These are phyloP conservation scores for Orussus abietinus DNA, from an alignment of 1,140 invertebrate genomes.

Conservation along the genomic window DNA sequence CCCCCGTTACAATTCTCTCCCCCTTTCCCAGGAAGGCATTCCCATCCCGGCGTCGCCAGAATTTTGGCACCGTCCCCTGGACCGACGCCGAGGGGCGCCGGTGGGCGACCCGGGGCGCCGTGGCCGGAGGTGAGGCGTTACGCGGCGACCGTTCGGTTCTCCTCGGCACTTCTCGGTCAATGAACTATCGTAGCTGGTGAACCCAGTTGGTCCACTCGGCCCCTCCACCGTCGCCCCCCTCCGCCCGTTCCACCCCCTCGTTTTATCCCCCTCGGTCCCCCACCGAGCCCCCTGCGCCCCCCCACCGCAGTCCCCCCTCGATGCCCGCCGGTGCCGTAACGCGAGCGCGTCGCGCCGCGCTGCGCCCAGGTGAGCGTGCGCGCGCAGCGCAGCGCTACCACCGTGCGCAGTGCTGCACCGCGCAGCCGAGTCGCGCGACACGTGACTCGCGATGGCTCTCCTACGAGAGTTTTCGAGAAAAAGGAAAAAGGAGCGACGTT, in stretches of 20 bases:
- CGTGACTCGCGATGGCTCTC: not conserved
- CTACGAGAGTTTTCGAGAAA: too few species aligned
- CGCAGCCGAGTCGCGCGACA: conserved; percentile 16
- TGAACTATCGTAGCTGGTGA: conserved; percentile 51
- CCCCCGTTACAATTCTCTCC: too few species aligned
- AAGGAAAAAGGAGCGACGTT: too few species aligned
- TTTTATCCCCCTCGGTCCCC: conserved; percentile 49
- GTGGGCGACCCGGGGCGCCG: conserved; percentile 43
- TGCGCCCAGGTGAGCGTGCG: conserved; percentile 49
- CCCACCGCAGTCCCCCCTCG: conserved; percentile 51
- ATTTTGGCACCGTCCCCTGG: too few species aligned
- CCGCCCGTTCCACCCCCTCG: conserved; percentile 48
- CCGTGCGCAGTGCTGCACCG: conserved; percentile 12
- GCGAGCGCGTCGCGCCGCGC: conserved; percentile 40
- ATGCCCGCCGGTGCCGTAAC: conserved; percentile 50
- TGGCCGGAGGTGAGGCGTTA: conserved; percentile 19
- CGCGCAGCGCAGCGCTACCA: too few species aligned
- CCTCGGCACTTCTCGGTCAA: conserved; percentile 58
- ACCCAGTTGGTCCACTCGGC: conserved; percentile 53
- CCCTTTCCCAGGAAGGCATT: too few species aligned
- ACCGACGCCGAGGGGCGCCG: not conserved
- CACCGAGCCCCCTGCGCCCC: conserved; percentile 39
- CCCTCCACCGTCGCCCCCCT: conserved; percentile 38
- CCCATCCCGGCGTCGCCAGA: too few species aligned
- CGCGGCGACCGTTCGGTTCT: conserved; percentile 49